These are phyloP conservation scores for Oncorhynchus tshawytscha DNA, from an alignment of 2,113 vertebrate genomes.

Conservation along the genomic window DNA sequence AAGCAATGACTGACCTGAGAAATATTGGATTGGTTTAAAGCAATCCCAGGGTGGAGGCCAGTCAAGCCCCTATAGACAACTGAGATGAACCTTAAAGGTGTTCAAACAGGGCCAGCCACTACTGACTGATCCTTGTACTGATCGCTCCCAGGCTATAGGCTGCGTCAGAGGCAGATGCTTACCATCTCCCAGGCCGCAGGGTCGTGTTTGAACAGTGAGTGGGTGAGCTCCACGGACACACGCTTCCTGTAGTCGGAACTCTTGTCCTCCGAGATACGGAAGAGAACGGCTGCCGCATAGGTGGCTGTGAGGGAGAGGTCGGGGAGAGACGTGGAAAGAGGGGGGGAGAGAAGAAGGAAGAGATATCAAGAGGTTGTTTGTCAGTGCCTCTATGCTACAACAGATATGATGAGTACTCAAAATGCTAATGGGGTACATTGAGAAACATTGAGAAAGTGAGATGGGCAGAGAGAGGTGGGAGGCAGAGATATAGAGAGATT, in stretches of 20 bases:
- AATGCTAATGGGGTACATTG: background rate
- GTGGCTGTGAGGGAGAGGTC: slow-evolving; percentile 74
- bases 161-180: slow-evolving; percentile 39
- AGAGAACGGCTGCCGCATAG: slow-evolving; percentile 88
- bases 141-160: background rate
- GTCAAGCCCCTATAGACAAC: too few relatives aligned
- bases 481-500: background rate
- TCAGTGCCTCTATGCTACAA: background rate
- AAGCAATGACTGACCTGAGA: too few relatives aligned
- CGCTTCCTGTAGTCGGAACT: slow-evolving; percentile 92
- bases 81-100: too few relatives aligned
- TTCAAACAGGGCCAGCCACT: background rate
- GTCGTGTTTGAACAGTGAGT: slow-evolving; percentile 93
- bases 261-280: slow-evolving; percentile 95
- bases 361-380: background rate
- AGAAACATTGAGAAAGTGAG: background rate
- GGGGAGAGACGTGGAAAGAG: background rate
- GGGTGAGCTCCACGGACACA: slow-evolving; percentile 91
- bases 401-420: background rate
- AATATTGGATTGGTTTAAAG: too few relatives aligned
- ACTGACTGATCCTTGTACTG: background rate
- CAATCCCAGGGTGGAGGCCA: too few relatives aligned
- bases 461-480: background rate
- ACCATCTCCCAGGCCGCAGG: slow-evolving; percentile 91
- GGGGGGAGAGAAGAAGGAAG: background rate